Conservation (phyloP, 2,797 vertebrate genomes). For the Sphenopsis melanotis region DNA sequence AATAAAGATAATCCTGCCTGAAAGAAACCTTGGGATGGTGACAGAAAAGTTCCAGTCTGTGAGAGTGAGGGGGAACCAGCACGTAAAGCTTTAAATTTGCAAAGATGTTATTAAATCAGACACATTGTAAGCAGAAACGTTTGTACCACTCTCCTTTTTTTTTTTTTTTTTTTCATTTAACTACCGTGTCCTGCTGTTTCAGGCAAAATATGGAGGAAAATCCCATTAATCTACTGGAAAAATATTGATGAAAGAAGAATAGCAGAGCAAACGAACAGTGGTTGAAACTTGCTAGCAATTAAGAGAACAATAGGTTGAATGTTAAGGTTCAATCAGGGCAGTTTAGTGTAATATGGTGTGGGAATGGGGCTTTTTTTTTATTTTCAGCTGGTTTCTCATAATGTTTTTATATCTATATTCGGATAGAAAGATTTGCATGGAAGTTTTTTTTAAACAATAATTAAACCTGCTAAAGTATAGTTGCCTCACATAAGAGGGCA, state of each 20-base stretch:
- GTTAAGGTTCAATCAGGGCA: constrained; percentile 12
- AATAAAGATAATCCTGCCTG: constrained; percentile 40
- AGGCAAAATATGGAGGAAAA: constrained; percentile 75
- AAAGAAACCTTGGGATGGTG: constrained; percentile 16
- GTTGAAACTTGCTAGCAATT: constrained; percentile 57
- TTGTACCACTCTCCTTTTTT: neutral
- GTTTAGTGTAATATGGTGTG: constrained; percentile 5
- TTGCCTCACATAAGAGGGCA: neutral
- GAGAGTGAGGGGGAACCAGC: neutral
- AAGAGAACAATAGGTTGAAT: constrained; percentile 46
- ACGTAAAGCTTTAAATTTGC: constrained; percentile 34
- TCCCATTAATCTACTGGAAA: constrained; percentile 70
- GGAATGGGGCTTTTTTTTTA: neutral
- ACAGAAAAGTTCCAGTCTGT: constrained; percentile 5
- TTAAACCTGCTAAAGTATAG: neutral
- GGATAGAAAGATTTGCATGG: neutral
- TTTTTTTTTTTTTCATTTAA: constrained; percentile 32
- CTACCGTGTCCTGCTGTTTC: constrained; percentile 69
- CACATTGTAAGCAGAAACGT: constrained; percentile 33
- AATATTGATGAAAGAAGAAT: constrained; percentile 71
- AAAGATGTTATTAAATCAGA: constrained; percentile 63
- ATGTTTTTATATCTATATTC: neutral
- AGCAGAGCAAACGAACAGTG: constrained; percentile 33
- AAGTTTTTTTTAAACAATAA: neutral
- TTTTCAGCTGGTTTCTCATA: neutral